phyloP scores from a whole-genome alignment of 2,888 invertebrate genomes.

The Cheilosia soror region DNA sequence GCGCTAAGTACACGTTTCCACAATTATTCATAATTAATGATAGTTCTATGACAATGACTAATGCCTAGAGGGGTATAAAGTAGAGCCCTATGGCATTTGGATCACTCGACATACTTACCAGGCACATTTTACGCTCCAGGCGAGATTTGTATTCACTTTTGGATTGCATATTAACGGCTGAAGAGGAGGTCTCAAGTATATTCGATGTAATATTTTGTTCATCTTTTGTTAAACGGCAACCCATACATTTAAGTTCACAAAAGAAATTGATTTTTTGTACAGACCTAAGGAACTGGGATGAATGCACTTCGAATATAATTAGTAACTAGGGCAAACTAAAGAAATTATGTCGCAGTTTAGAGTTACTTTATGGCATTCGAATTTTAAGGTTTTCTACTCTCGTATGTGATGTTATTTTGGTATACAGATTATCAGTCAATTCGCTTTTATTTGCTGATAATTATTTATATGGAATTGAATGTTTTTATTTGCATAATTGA shows the following conservation, averaged over 20 bases:
- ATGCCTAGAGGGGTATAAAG: background rate
- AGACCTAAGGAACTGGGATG: conserved; percentile 26
- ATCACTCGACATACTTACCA: conserved; percentile 72
- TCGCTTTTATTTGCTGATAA: background rate
- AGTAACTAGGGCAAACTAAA: conserved; percentile 63
- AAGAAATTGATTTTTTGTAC: conserved; percentile 57
- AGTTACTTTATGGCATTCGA: conserved; percentile 18
- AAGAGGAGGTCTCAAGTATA: conserved; percentile 45
- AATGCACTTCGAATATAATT: conserved; percentile 53
- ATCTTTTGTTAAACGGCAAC: conserved; percentile 78
- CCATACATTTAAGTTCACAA: conserved; percentile 77
- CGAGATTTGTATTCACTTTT: conserved; percentile 78
- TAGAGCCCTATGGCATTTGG: conserved; percentile 2
- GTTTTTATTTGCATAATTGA: conserved; percentile 53
- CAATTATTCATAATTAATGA: conserved; percentile 1
- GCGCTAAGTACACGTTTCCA: conserved; percentile 9
- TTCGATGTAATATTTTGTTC: conserved; percentile 62
- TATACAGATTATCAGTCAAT: conserved; percentile 4
- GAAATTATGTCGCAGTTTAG: conserved; percentile 52
- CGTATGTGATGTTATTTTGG: background rate
- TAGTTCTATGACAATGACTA: conserved; percentile 41
- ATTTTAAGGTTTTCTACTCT: background rate
- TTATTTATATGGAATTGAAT: conserved; percentile 29
- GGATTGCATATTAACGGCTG: conserved; percentile 63
- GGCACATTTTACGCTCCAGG: conserved; percentile 78